phyloP scores from a whole-genome alignment of 2,888 invertebrate genomes.

The Schrankia costaestrigalis region DNA sequence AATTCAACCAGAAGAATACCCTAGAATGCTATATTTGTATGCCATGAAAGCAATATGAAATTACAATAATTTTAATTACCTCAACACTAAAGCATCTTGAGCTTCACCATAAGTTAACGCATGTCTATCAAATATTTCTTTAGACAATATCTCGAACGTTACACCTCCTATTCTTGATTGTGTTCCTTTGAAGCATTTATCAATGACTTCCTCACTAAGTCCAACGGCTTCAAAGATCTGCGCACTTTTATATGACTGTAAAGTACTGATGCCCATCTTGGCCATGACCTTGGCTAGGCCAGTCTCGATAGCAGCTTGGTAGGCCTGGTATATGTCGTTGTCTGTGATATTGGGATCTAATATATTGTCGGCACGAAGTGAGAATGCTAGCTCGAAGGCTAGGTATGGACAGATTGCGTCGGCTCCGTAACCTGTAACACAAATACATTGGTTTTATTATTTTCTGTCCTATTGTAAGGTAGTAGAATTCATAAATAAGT shows the following conservation, averaged over 20 bases:
- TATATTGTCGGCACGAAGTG: slow-evolving; percentile 92
- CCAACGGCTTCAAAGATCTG: slow-evolving; percentile 99
- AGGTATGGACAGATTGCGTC: slow-evolving; percentile 99
- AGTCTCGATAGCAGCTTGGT: slow-evolving; percentile 94
- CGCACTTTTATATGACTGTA: slow-evolving; percentile 99
- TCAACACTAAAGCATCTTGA: slow-evolving; percentile 86
- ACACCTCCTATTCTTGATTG: slow-evolving; percentile 92
- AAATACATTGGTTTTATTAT: neutral
- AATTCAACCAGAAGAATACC: neutral
- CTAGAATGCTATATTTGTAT: neutral
- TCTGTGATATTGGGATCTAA: slow-evolving; percentile 89
- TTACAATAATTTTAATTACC: no score
- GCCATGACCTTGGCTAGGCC: slow-evolving; percentile 91
- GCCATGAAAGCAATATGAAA: no score
- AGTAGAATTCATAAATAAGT: no score
- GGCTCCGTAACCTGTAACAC: slow-evolving; percentile 88
- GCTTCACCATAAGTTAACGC: slow-evolving; percentile 86
- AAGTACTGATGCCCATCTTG: slow-evolving; percentile 99
- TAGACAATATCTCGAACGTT: slow-evolving; percentile 91
- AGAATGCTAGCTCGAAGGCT: slow-evolving; percentile 95
- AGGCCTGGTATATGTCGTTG: slow-evolving; percentile 90
- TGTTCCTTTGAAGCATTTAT: slow-evolving; percentile 93
- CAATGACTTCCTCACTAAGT: slow-evolving; percentile 93
- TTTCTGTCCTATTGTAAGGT: no score
- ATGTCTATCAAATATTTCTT: slow-evolving; percentile 91